These are phyloP conservation scores for Hemicentrotus pulcherrimus DNA, from an alignment of 35 echinoderm and acorn worm species.

Conservation along the genomic window DNA sequence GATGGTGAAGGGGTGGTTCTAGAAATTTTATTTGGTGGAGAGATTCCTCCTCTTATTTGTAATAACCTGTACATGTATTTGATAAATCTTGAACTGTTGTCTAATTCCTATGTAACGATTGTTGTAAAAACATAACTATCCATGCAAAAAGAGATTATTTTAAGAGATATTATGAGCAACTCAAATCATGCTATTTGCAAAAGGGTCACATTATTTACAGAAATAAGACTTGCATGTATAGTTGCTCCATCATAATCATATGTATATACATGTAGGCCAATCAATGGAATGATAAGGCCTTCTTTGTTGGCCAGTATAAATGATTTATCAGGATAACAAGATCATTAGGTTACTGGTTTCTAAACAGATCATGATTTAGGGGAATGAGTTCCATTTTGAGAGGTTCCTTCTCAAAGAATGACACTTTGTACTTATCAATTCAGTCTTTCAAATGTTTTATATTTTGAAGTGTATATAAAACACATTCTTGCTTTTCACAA, in stretches of 20 bases:
- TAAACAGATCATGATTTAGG: not conserved
- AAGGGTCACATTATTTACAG: not conserved
- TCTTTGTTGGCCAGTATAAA: not conserved
- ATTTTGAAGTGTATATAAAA: not conserved
- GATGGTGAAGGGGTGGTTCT: not conserved
- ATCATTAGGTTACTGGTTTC: no score
- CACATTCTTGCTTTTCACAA: not conserved
- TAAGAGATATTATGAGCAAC: no score
- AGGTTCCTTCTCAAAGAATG: not conserved
- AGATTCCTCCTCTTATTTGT: not conserved
- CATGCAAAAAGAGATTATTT: no score
- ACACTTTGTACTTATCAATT: not conserved
- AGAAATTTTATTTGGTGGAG: not conserved
- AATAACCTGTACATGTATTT: not conserved
- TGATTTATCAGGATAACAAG: not conserved
- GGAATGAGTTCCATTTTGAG: not conserved
- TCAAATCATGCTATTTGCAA: not conserved
- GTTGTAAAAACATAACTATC: not conserved
- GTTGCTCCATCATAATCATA: no score
- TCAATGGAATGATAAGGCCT: not conserved
- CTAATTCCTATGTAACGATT: not conserved
- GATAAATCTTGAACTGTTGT: no score
- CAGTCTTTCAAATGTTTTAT: conserved; percentile 13
- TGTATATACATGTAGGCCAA: not conserved
- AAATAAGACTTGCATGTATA: no score